Evolutionary conservation across 2,888 invertebrate species (phyloP).

Genomic region (Macroteleia sp.): DNA sequence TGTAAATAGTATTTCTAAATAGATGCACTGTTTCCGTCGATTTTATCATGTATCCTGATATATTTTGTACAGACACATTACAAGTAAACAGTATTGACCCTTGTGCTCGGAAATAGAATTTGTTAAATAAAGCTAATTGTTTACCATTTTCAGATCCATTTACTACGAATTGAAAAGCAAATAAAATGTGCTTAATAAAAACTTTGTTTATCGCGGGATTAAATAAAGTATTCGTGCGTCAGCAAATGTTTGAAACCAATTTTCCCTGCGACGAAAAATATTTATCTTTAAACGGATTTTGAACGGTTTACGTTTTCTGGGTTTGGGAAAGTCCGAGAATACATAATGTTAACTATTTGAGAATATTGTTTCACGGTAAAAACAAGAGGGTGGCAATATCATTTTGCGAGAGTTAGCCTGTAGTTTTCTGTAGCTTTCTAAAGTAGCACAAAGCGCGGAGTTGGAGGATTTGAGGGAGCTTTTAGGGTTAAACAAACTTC

Average conservation of each 20-base stretch:
- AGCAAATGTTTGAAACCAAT: conserved; percentile 28
- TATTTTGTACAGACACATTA: too few species aligned
- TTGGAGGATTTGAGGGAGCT: conserved; percentile 64
- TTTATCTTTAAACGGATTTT: conserved; percentile 35
- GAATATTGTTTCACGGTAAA: conserved; percentile 51
- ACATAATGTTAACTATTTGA: conserved; percentile 35
- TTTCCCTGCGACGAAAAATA: not conserved
- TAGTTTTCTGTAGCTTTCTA: conserved; percentile 40
- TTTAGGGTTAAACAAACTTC: conserved; percentile 75
- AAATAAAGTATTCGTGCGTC: conserved; percentile 2
- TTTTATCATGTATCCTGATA: too few species aligned
- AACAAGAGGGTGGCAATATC: conserved; percentile 40
- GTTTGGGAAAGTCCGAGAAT: conserved; percentile 19
- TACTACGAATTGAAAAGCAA: conserved; percentile 1
- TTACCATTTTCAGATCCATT: conserved; percentile 19
- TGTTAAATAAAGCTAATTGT: conserved; percentile 3
- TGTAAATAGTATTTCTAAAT: too few species aligned
- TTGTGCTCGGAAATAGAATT: not conserved
- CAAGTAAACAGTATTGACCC: too few species aligned
- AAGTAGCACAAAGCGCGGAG: conserved; percentile 48
- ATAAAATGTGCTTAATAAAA: conserved; percentile 19
- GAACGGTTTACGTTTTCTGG: not conserved
- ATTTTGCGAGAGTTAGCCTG: conserved; percentile 44
- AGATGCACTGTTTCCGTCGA: too few species aligned
- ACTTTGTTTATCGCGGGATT: conserved; percentile 3